Evolutionary conservation across 2,888 invertebrate species (phyloP), one percentile per base, ranked within the genome.

Genomic region (Ophion ventricosus): DNA sequence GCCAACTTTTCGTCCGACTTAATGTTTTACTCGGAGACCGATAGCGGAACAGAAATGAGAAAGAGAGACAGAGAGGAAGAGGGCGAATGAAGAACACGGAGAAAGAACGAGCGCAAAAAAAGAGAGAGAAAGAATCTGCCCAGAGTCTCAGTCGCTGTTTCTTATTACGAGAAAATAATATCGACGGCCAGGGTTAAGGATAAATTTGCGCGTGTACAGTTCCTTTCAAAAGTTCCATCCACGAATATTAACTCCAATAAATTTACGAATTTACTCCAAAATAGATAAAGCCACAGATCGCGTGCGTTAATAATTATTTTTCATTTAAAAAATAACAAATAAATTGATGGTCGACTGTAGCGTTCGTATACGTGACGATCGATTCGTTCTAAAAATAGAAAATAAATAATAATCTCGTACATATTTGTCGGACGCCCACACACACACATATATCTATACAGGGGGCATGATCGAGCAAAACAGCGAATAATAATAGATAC

Each of bases 1-100:
- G 77, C 77, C 77, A 77, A 77, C 67, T 69, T 77, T 77, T 74
- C 43, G 40, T 74, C 82, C 25, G 66, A 49, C 25, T n/a, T 59
- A 29, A 57, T 17, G 49, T 49, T 49, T 17, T 14, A 17, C 17
- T 17, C 49, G 17, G 14, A 49, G 14, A 49, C 14, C 49, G 49
- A 49, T 14, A 49, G 49, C 49, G 49, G 17, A 49, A 49, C 49
- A 49, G 17, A 49, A 49, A 49, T 49, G 49, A 2, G 1, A 40
- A 40, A 49, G 17, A 2, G 49, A 49, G 49, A 17, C 17, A 49
- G 49, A 49, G 17, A 2, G 49, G 1, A 26, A 43, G 56, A 54
- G 14, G 35, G 67, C 5, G 56, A 67, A 35, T 7, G 8, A 35
- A 35, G 7, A 35, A 35, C 7, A 35, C 35, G 8, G 35, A 64